phyloP scores from a whole-genome alignment of 23 tunicate species.

The Trididemnum miniatum region DNA sequence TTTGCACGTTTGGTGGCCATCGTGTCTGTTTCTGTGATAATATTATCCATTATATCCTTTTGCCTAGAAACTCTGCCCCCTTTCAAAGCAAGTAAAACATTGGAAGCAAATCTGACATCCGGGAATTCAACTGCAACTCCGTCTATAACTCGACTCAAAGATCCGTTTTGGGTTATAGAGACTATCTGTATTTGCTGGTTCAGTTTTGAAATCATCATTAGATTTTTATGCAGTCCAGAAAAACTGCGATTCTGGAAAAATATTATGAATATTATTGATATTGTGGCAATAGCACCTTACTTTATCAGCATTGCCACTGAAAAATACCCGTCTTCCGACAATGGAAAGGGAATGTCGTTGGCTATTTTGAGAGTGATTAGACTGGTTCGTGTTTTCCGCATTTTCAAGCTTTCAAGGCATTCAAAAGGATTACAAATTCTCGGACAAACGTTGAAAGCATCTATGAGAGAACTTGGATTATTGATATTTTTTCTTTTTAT shows the following conservation, averaged over 20 bases:
- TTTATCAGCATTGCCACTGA: conserved; percentile 86
- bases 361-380: conserved; percentile 97
- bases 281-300: conserved; percentile 97
- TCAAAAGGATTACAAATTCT: conserved; percentile 99
- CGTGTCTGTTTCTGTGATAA: conserved; percentile 89
- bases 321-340: conserved; percentile 43
- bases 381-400: conserved; percentile 95
- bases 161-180: conserved; percentile 97
- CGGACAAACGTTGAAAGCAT: conserved; percentile 97
- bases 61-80: conserved; percentile 81
- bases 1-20: conserved; percentile 91
- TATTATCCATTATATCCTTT: conserved; percentile 96
- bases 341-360: conserved; percentile 93
- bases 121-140: neutral
- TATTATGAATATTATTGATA: conserved; percentile 97
- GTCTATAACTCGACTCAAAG: neutral
- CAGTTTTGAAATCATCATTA: conserved; percentile 76
- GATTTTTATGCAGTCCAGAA: conserved; percentile 91
- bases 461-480: conserved; percentile 97
- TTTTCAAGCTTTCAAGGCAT: conserved; percentile 93
- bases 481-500: conserved; percentile 96
- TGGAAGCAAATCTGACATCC: neutral
- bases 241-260: conserved; percentile 84
- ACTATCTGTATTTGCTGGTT: conserved; percentile 99
- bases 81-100: neutral